These are phyloP conservation scores for Neosilurus mollespiculum DNA, from an alignment of 2,797 vertebrate genomes.

Conservation along the genomic window DNA sequence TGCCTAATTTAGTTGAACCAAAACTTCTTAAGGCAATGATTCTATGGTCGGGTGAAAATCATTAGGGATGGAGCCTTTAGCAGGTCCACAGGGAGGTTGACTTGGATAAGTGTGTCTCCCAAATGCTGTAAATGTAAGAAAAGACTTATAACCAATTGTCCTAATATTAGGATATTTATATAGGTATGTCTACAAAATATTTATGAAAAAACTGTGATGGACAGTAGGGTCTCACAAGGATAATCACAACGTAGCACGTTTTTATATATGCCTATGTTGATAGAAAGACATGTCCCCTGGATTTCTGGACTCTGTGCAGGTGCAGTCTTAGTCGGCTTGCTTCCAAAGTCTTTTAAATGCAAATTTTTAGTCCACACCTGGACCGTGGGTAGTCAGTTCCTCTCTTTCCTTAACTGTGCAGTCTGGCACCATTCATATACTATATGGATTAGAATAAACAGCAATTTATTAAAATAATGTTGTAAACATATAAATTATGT, in stretches of 20 bases:
- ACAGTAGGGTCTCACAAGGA: neutral
- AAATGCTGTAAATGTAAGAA: neutral
- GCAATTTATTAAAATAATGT: neutral
- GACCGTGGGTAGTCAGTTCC: neutral
- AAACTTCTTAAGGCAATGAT: too few species aligned
- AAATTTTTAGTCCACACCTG: neutral
- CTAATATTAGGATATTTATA: neutral
- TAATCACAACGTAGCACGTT: neutral
- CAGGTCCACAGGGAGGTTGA: too few species aligned
- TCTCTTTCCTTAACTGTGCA: neutral
- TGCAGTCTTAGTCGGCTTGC: neutral
- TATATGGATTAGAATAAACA: neutral
- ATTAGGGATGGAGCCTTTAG: too few species aligned
- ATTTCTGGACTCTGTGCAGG: slow-evolving; percentile 4
- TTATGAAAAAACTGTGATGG: neutral
- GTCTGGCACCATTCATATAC: neutral
- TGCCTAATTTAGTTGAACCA: too few species aligned
- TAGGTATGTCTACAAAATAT: neutral
- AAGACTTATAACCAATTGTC: neutral
- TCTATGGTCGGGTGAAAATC: too few species aligned
- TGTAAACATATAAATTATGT: neutral
- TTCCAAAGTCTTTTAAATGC: neutral
- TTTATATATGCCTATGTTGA: neutral
- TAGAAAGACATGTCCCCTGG: neutral
- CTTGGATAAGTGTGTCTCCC: neutral